Percentiles rank a stretch among this genome's conserved stretches.
These are phyloP conservation scores for Drosophila bipectinata DNA, from an alignment of 1,140 invertebrate genomes.

Conservation along the genomic window DNA sequence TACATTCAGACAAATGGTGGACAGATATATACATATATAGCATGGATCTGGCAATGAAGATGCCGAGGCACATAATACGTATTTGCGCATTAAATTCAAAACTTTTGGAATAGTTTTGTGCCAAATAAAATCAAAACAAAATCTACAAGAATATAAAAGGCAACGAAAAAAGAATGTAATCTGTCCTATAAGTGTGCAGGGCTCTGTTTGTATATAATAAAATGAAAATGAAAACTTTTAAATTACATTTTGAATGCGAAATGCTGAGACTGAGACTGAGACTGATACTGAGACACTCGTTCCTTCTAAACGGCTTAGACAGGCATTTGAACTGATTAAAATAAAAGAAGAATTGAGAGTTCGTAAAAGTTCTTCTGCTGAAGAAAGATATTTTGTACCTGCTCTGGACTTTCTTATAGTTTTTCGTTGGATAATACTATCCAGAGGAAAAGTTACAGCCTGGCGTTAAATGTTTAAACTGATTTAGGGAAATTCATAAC, in stretches of 20 bases:
- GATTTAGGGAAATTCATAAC: neutral
- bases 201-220: conserved; percentile 30
- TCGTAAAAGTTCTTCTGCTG: conserved; percentile 12
- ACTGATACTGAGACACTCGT: conserved; percentile 18
- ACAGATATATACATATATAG: conserved; percentile 17
- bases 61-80: conserved; percentile 57
- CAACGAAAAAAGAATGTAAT: conserved; percentile 18
- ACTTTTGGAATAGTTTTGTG: conserved; percentile 77
- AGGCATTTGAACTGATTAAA: conserved; percentile 50
- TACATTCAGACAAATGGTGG: conserved; percentile 56
- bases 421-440: neutral
- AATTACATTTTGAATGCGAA: conserved; percentile 64
- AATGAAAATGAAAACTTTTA: conserved; percentile 76
- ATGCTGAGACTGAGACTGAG: neutral
- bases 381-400: conserved; percentile 25
- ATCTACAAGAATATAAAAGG: conserved; percentile 50
- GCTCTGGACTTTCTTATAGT: conserved; percentile 15
- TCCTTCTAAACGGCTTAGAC: conserved; percentile 36
- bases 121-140: conserved; percentile 59
- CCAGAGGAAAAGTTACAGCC: conserved; percentile 1
- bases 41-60: conserved; percentile 1
- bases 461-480: neutral
- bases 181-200: conserved; percentile 22
- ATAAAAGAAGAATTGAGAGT: conserved; percentile 9
- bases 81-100: conserved; percentile 81